Evolutionary conservation across 2,113 vertebrate species (phyloP).

Genomic region (Andinoacara biseriatus): DNA sequence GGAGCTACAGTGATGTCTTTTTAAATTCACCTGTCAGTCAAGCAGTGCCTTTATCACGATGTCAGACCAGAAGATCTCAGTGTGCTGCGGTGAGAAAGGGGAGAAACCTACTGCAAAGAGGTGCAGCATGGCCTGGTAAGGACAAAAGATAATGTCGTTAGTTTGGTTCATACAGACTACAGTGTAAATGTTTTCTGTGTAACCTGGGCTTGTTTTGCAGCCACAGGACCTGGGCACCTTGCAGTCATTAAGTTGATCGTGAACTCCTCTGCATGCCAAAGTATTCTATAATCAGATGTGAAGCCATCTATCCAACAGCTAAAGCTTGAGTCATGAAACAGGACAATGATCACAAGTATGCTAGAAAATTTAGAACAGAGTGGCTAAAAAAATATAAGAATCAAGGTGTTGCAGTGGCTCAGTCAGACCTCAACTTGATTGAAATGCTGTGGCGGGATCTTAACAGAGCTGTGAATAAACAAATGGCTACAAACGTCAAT

Average conservation of each 20-base stretch:
- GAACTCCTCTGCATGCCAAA: too few relatives aligned
- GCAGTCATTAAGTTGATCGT: too few relatives aligned
- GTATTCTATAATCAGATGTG: too few relatives aligned
- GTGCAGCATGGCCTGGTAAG: conserved; percentile 60
- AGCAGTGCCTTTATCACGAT: conserved; percentile 4
- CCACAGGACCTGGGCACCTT: too few relatives aligned
- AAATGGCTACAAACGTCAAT: too few relatives aligned
- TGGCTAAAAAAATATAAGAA: not conserved
- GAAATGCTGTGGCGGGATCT: not conserved
- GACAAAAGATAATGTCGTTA: not conserved
- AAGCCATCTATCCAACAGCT: too few relatives aligned
- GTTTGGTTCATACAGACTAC: not conserved
- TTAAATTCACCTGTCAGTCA: not conserved
- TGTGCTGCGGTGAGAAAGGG: not conserved
- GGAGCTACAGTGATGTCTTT: conserved; percentile 9
- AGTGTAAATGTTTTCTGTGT: not conserved
- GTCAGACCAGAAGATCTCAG: conserved; percentile 11
- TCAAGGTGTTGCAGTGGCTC: fast-evolving
- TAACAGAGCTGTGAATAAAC: too few relatives aligned
- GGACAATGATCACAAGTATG: too few relatives aligned
- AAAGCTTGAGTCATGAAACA: too few relatives aligned
- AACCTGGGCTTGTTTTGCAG: too few relatives aligned
- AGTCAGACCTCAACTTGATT: not conserved
- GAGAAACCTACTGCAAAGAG: conserved; percentile 32
- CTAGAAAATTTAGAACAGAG: not conserved